phyloP scores from a whole-genome alignment of 2,888 invertebrate genomes.

The Brachyptera putata region DNA sequence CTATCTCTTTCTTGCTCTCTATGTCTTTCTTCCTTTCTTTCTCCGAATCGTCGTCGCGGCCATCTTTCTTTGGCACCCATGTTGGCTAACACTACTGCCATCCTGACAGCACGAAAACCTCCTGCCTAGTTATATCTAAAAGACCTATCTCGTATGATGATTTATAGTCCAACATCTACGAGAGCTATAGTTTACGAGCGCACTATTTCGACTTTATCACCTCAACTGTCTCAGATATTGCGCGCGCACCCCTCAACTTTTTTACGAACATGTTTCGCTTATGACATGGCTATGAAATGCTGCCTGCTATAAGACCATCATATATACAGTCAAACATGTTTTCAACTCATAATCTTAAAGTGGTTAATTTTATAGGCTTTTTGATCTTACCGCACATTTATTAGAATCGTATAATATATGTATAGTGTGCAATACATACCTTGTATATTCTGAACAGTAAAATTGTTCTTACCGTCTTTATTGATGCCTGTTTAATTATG shows the following conservation, averaged over 20 bases:
- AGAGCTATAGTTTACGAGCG: conserved; percentile 27
- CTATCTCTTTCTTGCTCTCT: not conserved
- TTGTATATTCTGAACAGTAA: too few species aligned
- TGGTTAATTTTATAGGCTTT: conserved; percentile 2
- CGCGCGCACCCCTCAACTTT: not conserved
- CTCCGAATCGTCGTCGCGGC: not conserved
- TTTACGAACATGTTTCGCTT: not conserved
- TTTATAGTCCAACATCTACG: conserved; percentile 26
- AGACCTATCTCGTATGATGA: conserved; percentile 29
- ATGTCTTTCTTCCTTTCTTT: not conserved
- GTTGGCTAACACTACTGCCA: conserved; percentile 16
- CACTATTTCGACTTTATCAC: conserved; percentile 29
- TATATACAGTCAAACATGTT: conserved; percentile 7
- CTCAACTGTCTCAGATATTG: conserved; percentile 18
- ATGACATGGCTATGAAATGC: too few species aligned
- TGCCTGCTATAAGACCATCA: not conserved
- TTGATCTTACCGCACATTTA: conserved; percentile 9
- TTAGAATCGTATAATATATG: too few species aligned
- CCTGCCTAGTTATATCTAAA: conserved; percentile 23
- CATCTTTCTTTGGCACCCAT: conserved; percentile 19
- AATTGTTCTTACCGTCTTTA: too few species aligned
- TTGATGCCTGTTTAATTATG: too few species aligned
- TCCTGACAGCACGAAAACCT: conserved; percentile 22
- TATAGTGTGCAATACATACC: too few species aligned
- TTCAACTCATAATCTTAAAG: not conserved